Evolutionary conservation across 2,888 invertebrate species (phyloP), one percentile per base, ranked within the genome.

Genomic region (Mythimna albipuncta): DNA sequence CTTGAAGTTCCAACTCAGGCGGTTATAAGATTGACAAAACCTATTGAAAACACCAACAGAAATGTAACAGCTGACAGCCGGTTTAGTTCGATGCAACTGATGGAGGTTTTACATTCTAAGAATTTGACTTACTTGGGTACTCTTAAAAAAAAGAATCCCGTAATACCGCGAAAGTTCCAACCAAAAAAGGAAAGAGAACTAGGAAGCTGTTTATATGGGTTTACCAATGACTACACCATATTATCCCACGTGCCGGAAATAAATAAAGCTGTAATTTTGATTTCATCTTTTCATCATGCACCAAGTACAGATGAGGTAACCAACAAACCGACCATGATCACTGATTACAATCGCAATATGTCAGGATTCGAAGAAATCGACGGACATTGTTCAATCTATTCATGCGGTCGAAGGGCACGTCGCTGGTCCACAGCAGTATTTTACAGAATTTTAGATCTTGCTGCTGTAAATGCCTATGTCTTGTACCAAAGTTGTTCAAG

Each of bases 261-360:
- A 32, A 71, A 70, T 58, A 71, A 71, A 58, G 47, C 71, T 26
- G 47, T 57, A 11, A 71, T 71, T 41, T 16, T 70, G n/a, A 38
- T 70, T 70, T 58, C 70, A 9, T 70, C 70, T 38, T 58, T n/a
- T 13, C 70, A 71, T 32, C 72, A 72, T 26, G 58, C n/a, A 71
- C 50, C 58, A 50, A 58, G 16, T n/a, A 50, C 26, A 41, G 70
- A 58, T 13, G 21, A 52, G 4, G 59, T 6, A 16, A 59, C 72
- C 13, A 59, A 41, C 19, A 59, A 41, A 41, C 72, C 72, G 9
- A 10, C 10, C 21, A 72, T 72, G 50, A 21, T 71, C 11, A 13
- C 50, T 50, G 58, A 71, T 58, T 50, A 58, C 38, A 26, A 50
- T 19, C 26, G 16, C 13, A 19, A 32, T 13, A 59, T 16, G 6